phyloP scores from a whole-genome alignment of 2,888 invertebrate species.

The Dinocampus coccinellae region DNA sequence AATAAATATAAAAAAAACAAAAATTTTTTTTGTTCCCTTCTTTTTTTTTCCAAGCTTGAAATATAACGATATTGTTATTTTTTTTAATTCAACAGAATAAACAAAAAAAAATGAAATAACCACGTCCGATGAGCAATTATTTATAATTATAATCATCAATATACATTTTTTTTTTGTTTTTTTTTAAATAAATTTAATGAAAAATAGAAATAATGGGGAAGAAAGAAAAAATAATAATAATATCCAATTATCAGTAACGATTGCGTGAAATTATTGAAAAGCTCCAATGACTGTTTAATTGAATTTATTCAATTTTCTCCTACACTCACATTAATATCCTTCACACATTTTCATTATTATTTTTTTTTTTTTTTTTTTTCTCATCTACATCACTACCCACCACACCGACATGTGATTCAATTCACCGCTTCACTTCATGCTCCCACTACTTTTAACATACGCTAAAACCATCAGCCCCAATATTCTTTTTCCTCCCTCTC shows the following conservation, averaged over 20 bases:
- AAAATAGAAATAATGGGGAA: neutral
- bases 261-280: slow-evolving; percentile 33
- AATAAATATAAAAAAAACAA: neutral
- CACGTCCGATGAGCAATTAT: neutral
- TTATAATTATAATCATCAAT: neutral
- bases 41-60: neutral
- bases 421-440: neutral
- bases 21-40: neutral
- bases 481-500: slow-evolving; percentile 3
- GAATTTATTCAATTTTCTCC: slow-evolving; percentile 40
- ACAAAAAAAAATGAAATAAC: neutral
- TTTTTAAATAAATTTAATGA: neutral
- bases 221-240: slow-evolving; percentile 15
- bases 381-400: neutral
- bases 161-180: too few relatives aligned
- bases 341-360: slow-evolving; percentile 5
- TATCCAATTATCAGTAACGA: slow-evolving; percentile 24
- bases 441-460: neutral
- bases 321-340: slow-evolving; percentile 6
- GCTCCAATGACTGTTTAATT: slow-evolving; percentile 33
- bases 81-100: too few relatives aligned
- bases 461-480: neutral
- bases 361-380: slow-evolving; percentile 30
- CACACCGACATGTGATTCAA: neutral
- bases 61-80: neutral